Conservation (phyloP, 2,113 vertebrate species). For the Indicator indicator region DNA sequence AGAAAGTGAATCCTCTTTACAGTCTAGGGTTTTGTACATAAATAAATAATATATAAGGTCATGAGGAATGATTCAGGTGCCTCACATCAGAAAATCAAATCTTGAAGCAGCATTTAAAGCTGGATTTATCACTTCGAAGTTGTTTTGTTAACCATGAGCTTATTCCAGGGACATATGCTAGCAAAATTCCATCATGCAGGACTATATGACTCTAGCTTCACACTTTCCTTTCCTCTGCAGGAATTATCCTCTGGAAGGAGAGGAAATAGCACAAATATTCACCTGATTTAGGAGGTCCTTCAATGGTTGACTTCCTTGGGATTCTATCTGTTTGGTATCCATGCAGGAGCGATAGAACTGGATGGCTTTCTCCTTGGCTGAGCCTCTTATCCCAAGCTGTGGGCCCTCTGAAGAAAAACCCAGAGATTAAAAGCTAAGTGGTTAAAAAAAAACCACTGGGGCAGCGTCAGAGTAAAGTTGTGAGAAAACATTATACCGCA, state of each 20-base stretch:
- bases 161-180: background rate
- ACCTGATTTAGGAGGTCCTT: constrained; percentile 85
- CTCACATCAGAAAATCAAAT: background rate
- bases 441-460: background rate
- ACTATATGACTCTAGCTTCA: background rate
- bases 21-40: background rate
- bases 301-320: constrained; percentile 79
- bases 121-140: background rate
- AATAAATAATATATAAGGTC: background rate
- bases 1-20: background rate
- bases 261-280: background rate
- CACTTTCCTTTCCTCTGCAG: background rate
- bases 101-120: background rate
- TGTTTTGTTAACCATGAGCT: background rate
- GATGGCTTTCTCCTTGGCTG: constrained; percentile 83
- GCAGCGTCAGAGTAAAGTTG: background rate
- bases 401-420: constrained; percentile 67
- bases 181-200: background rate
- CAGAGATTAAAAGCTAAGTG: background rate
- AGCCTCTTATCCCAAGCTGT: constrained; percentile 9
- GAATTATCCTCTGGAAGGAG: background rate
- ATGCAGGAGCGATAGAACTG: constrained; percentile 87
- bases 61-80: background rate
- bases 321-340: constrained; percentile 80
- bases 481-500: background rate